Evolutionary conservation across 2,113 vertebrate genomes (phyloP), one percentile per base, ranked within the genome.

Genomic region (Psophia crepitans): DNA sequence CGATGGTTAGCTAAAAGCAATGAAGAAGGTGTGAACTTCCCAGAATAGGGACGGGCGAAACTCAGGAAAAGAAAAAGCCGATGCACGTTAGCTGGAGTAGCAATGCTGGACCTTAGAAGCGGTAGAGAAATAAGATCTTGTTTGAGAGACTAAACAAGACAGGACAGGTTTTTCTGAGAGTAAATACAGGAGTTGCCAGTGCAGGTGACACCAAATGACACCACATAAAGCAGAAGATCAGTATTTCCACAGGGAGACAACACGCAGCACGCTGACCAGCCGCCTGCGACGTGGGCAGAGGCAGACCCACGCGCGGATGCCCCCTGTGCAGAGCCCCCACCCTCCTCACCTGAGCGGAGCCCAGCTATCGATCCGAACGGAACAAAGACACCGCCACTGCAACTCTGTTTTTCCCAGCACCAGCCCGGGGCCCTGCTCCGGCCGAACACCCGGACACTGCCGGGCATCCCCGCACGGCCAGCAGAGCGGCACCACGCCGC

Each of bases 301-400:
- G 5, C 74, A 70, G 70, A 35, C 15, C 57, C 82, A 32, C 8
- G 43, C 27, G 88, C 39, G 8, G 70, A 22, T 2, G 54, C 8
- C 90, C 86, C 69, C 60, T 1, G 53, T 1, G 39, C 33, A 3
- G 1, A 3, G 77, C 63, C 39, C 75, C 39, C 89, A 12, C 48
- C 41, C 76, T 10, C 35, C 23, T 41, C 80, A 95, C 81, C 92
- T 44, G 85, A 64, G 51, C 43, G 14, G 46, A 39, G 90, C 3
- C 66, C 88, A 4, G n/a, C 9, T 49, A 95, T 77, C 8, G 83
- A 92, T 37, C 89, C 9, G 6, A 37, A 22, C 61, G 10, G 83
- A 96, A 97, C 96, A 97, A 97, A 97, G 95, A 41, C 88, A 44
- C 58, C 53, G 5, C 87, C 33, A 6, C 49, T 54, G 54, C 82